These are phyloP conservation scores for Opisthograptis luteolata DNA, from an alignment of 2,888 invertebrate genomes.

Conservation along the genomic window DNA sequence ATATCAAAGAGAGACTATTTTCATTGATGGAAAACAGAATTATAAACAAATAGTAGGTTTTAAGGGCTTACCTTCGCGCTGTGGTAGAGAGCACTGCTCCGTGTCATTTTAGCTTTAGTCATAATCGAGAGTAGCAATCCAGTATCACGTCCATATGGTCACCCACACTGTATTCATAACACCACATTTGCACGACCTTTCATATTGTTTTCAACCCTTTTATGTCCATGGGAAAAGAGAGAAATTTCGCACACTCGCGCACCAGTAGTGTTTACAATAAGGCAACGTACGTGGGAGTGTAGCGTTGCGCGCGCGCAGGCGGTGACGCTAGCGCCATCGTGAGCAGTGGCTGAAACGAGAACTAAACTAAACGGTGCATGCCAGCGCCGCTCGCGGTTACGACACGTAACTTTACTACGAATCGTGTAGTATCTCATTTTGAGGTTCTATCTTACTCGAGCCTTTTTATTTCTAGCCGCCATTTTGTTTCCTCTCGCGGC, in stretches of 20 bases:
- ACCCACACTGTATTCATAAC: constrained; percentile 68
- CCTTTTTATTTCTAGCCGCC: constrained; percentile 61
- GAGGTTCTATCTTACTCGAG: constrained; percentile 39
- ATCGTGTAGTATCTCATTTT: constrained; percentile 28
- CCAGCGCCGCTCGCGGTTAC: constrained; percentile 61
- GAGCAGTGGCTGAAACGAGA: constrained; percentile 62
- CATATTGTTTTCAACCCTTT: constrained; percentile 62
- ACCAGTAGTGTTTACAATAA: constrained; percentile 74
- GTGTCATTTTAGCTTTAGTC: constrained; percentile 85
- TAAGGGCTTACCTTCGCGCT: constrained; percentile 88
- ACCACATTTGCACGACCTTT: constrained; percentile 56
- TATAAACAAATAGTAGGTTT: constrained; percentile 36
- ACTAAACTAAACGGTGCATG: constrained; percentile 53
- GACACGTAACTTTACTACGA: constrained; percentile 50
- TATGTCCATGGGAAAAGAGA: constrained; percentile 56
- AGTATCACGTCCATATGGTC: constrained; percentile 39
- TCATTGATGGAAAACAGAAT: constrained; percentile 38
- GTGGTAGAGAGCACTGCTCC: constrained; percentile 88
- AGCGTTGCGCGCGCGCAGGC: constrained; percentile 54
- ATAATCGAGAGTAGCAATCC: constrained; percentile 64
- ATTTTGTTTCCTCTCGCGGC: constrained; percentile 66
- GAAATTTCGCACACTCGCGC: constrained; percentile 56
- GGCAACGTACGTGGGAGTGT: constrained; percentile 79
- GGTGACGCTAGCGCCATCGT: constrained; percentile 60
- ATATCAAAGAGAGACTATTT: constrained; percentile 22